Conservation (phyloP, 2,797 vertebrate species). For the Cyclura pinguis region DNA sequence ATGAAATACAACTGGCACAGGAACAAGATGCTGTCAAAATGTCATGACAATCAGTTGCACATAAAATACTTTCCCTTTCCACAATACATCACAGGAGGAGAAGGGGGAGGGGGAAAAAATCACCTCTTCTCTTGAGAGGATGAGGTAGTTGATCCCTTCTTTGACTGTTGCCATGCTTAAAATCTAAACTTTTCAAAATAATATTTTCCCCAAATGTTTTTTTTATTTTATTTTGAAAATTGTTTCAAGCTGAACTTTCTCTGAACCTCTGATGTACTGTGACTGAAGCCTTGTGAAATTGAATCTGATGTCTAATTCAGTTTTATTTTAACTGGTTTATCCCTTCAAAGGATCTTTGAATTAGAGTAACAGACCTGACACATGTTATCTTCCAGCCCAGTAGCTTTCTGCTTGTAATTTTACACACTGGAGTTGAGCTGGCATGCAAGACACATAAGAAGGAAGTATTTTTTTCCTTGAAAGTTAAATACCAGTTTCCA, state of each 20-base stretch:
- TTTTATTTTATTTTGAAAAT: constrained; percentile 24
- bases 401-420: neutral
- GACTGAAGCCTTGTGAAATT: constrained; percentile 44
- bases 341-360: constrained; percentile 20
- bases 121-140: neutral
- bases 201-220: constrained; percentile 21
- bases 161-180: constrained; percentile 19
- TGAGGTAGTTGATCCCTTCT: constrained; percentile 29
- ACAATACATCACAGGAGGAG: neutral
- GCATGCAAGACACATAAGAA: constrained; percentile 3
- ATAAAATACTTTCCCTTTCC: neutral
- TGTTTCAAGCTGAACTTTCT: constrained; percentile 56
- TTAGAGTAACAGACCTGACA: constrained; percentile 19
- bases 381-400: constrained; percentile 38
- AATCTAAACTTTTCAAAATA: constrained; percentile 40
- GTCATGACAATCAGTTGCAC: neutral
- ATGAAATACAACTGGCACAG: neutral
- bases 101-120: neutral
- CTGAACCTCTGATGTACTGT: constrained; percentile 37
- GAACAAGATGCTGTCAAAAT: neutral
- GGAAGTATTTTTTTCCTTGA: neutral
- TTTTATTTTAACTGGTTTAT: constrained; percentile 49
- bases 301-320: constrained; percentile 44
- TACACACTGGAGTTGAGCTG: neutral
- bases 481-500: neutral